phyloP scores from a whole-genome alignment of 1,140 invertebrate species.

The Latrodectus geometricus region DNA sequence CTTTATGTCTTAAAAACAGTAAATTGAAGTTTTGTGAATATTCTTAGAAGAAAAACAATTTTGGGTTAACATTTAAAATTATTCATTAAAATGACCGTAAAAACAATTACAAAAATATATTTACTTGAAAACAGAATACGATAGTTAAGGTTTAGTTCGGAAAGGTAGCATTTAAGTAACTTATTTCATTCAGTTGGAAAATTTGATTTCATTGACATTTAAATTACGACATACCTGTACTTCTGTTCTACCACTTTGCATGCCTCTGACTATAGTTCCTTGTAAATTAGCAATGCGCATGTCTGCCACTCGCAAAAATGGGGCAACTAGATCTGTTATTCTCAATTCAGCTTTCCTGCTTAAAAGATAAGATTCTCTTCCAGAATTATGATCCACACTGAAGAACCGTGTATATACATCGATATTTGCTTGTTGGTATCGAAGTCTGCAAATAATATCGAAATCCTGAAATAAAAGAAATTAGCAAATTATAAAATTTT shows the following conservation, averaged over 20 bases:
- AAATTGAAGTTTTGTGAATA: too few species aligned
- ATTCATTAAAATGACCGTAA: too few species aligned
- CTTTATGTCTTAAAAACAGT: too few species aligned
- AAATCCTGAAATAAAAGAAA: slow-evolving; percentile 57
- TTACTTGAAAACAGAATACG: too few species aligned
- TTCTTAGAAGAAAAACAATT: too few species aligned
- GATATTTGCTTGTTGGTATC: slow-evolving; percentile 91
- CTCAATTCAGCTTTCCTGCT: slow-evolving; percentile 87
- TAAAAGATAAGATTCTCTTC: slow-evolving; percentile 88
- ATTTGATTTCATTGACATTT: neutral
- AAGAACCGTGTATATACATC: slow-evolving; percentile 91
- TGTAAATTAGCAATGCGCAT: slow-evolving; percentile 85
- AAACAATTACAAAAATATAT: too few species aligned
- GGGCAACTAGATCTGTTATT: slow-evolving; percentile 89
- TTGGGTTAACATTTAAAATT: too few species aligned
- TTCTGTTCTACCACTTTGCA: slow-evolving; percentile 89
- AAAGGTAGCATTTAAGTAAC: too few species aligned
- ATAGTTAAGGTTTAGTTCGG: too few species aligned
- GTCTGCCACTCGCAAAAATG: slow-evolving; percentile 87
- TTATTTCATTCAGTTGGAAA: too few species aligned
- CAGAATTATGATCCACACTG: slow-evolving; percentile 90
- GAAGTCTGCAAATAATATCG: slow-evolving; percentile 78
- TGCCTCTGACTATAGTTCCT: slow-evolving; percentile 84
- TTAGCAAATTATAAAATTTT: neutral
- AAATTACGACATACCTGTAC: slow-evolving; percentile 78